Percentiles rank a stretch among this genome's conserved stretches.
Conservation (phyloP, 2,113 vertebrate species). For the Danio rerio region DNA sequence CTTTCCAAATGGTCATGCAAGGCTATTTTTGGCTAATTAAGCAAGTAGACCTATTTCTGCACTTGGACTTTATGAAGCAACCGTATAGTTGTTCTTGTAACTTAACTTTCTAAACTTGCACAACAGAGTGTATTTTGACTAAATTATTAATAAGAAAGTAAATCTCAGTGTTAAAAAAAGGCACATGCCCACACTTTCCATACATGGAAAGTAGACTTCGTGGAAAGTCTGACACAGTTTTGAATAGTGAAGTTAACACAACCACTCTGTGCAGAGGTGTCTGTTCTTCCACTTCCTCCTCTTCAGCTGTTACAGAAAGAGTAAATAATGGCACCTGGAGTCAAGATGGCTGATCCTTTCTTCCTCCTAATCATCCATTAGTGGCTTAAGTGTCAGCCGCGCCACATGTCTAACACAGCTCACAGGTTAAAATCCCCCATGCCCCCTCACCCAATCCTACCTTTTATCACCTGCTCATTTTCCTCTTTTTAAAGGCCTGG, state of each 20-base stretch:
- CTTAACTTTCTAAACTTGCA: no score
- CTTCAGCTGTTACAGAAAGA: conserved; percentile 48
- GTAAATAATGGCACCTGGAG: conserved; percentile 61
- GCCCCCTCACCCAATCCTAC: conserved; percentile 54
- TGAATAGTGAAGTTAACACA: neutral
- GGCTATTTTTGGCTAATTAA: no score
- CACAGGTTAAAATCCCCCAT: conserved; percentile 64
- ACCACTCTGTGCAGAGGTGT: neutral
- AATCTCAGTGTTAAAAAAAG: no score
- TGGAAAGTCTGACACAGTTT: no score
- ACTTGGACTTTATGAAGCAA: no score
- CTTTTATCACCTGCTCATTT: conserved; percentile 66
- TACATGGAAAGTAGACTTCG: no score
- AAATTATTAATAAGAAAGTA: no score
- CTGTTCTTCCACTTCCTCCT: neutral
- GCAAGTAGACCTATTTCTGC: no score
- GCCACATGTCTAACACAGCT: conserved; percentile 67
- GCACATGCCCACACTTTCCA: no score
- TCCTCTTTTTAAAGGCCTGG: conserved; percentile 25
- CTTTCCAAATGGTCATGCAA: no score
- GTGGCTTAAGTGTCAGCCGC: conserved; percentile 66
- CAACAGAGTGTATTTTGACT: no score
- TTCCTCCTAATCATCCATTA: conserved; percentile 65
- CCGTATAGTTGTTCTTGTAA: no score
- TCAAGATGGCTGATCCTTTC: conserved; percentile 68